Percentiles rank a stretch among this genome's conserved stretches.
Conservation (phyloP, 2,113 vertebrate species). For the Albula goreensis region DNA sequence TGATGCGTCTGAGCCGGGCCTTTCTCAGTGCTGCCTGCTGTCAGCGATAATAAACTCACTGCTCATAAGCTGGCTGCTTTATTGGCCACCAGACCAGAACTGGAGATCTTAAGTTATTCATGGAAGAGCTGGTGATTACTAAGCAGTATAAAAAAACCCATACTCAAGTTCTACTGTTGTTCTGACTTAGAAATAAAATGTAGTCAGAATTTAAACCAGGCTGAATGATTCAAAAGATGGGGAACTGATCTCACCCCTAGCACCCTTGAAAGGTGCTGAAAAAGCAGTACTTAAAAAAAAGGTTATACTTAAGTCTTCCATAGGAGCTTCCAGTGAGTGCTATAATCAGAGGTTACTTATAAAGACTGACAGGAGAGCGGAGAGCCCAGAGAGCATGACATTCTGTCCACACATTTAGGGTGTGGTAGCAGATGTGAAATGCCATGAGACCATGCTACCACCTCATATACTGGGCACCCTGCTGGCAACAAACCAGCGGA, state of each 20-base stretch:
- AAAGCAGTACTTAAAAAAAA: neutral
- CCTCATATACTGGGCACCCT: neutral
- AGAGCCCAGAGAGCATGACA: neutral
- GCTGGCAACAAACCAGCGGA: neutral
- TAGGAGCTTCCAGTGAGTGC: neutral
- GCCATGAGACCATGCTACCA: neutral
- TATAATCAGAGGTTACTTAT: neutral
- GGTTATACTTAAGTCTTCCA: neutral
- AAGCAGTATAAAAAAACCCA: neutral
- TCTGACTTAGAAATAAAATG: neutral
- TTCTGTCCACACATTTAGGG: neutral
- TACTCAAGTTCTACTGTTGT: neutral
- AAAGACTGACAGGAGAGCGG: neutral
- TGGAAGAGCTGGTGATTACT: neutral
- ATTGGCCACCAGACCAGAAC: neutral
- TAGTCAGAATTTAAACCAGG: neutral
- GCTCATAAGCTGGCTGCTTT: neutral
- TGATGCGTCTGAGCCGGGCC: neutral
- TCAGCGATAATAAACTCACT: constrained; percentile 8
- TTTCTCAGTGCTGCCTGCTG: neutral
- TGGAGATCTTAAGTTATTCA: neutral
- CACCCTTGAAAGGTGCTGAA: neutral
- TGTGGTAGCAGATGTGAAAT: neutral
- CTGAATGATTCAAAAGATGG: neutral
- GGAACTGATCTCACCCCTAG: neutral